Conservation (phyloP, 64 coral and sea anemone species). For the Stichodactyla mertensii region DNA sequence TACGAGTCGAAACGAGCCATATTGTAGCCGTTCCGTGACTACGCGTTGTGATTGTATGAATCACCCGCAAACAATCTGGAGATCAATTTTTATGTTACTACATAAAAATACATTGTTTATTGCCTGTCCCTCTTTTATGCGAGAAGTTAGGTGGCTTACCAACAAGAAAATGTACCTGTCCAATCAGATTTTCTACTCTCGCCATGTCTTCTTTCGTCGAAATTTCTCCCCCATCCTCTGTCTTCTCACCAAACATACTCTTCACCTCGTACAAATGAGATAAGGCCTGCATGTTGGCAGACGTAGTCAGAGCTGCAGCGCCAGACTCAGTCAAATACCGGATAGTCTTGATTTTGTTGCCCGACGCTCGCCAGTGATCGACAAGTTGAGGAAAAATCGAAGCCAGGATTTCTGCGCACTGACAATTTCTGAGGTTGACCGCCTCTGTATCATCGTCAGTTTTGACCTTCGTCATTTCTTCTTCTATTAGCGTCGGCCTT, state of each 20-base stretch:
- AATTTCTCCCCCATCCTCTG: constrained; percentile 27
- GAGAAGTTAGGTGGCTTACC: no score
- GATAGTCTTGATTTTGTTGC: constrained; percentile 82
- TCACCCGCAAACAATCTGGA: no score
- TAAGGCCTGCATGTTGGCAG: constrained; percentile 89
- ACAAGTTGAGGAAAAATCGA: constrained; percentile 97
- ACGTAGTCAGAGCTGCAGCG: constrained; percentile 79
- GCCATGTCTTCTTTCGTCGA: constrained; percentile 78
- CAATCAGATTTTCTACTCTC: constrained; percentile 87
- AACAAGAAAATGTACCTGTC: constrained; percentile 50
- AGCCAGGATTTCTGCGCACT: constrained; percentile 85
- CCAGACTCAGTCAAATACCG: constrained; percentile 89
- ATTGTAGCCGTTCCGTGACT: no score
- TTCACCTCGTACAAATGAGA: constrained; percentile 77
- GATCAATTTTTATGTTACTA: no score
- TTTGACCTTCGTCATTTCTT: neutral
- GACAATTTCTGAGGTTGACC: constrained; percentile 71
- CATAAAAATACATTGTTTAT: no score
- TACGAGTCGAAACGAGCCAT: no score
- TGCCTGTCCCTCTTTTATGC: no score
- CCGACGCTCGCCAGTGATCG: constrained; percentile 83
- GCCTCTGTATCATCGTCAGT: neutral
- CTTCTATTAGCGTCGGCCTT: neutral
- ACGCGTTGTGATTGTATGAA: no score
- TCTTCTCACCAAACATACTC: constrained; percentile 52